Percentiles rank a stretch among this genome's conserved stretches.
These are phyloP conservation scores for Cosmopolites sordidus DNA, from an alignment of 2,888 invertebrate species.

Conservation along the genomic window DNA sequence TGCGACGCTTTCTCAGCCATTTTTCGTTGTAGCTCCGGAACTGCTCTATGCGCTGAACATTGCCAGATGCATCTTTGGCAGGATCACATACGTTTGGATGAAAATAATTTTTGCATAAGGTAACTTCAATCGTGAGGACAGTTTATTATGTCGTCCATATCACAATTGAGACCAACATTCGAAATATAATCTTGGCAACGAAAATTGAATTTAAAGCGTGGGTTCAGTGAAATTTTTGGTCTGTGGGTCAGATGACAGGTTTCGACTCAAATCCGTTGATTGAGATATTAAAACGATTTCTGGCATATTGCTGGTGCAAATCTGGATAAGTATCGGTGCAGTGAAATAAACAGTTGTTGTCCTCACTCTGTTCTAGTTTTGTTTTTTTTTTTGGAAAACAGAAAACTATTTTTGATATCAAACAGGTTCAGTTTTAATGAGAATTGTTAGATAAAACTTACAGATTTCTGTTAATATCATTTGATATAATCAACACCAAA, in stretches of 20 bases:
- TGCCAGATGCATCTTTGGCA: slow-evolving; percentile 19
- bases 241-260: slow-evolving; percentile 19
- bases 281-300: neutral
- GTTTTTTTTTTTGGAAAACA: too few species aligned
- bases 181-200: slow-evolving; percentile 22
- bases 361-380: too few species aligned
- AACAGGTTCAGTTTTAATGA: too few species aligned
- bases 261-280: neutral
- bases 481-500: too few species aligned
- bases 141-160: slow-evolving; percentile 14
- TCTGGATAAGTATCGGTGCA: neutral
- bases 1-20: slow-evolving; percentile 22
- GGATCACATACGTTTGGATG: slow-evolving; percentile 10
- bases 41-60: too few species aligned
- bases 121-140: too few species aligned
- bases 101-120: slow-evolving; percentile 22
- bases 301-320: neutral
- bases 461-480: too few species aligned
- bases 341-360: too few species aligned
- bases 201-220: slow-evolving; percentile 16
- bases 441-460: too few species aligned
- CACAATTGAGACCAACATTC: slow-evolving; percentile 18
- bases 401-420: too few species aligned
- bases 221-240: slow-evolving; percentile 16
- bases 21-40: neutral